phyloP scores from a whole-genome alignment of 2,888 invertebrate genomes.

The Calliopum simillimum region DNA sequence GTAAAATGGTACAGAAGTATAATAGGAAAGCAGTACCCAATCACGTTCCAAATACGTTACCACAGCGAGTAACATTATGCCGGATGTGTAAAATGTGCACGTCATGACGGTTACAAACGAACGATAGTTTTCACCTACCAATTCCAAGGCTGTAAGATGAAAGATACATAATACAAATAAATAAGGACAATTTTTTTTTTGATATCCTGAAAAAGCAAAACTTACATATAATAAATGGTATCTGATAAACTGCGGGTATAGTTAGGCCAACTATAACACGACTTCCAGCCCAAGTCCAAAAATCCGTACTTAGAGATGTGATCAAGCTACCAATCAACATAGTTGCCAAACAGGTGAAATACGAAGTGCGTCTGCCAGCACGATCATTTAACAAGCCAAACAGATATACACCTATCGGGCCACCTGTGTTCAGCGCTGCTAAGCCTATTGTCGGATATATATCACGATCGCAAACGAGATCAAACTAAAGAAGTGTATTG shows the following conservation, averaged over 20 bases:
- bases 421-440: slow-evolving; percentile 87
- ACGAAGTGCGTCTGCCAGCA: slow-evolving; percentile 85
- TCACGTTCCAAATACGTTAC: slow-evolving; percentile 88
- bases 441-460: slow-evolving; percentile 90
- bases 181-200: not conserved
- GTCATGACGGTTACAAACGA: slow-evolving; percentile 94
- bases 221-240: slow-evolving; percentile 94
- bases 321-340: slow-evolving; percentile 82
- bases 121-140: slow-evolving; percentile 91
- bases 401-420: slow-evolving; percentile 89
- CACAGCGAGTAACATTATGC: slow-evolving; percentile 83
- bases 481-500: slow-evolving; percentile 73
- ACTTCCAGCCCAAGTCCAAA: slow-evolving; percentile 86
- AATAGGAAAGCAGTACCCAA: slow-evolving; percentile 84
- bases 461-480: slow-evolving; percentile 87
- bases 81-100: slow-evolving; percentile 89
- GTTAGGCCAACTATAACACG: slow-evolving; percentile 88
- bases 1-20: slow-evolving; percentile 87
- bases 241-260: slow-evolving; percentile 92
- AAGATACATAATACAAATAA: slow-evolving; percentile 18
- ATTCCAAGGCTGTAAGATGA: slow-evolving; percentile 80
- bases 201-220: slow-evolving; percentile 48
- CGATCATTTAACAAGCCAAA: slow-evolving; percentile 90
- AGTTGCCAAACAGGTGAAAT: slow-evolving; percentile 87
- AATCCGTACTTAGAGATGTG: slow-evolving; percentile 82